Percentiles rank a stretch among this genome's conserved stretches.
Conservation (phyloP, 92 coral and sea anemone genomes). For the Porites lobata region DNA sequence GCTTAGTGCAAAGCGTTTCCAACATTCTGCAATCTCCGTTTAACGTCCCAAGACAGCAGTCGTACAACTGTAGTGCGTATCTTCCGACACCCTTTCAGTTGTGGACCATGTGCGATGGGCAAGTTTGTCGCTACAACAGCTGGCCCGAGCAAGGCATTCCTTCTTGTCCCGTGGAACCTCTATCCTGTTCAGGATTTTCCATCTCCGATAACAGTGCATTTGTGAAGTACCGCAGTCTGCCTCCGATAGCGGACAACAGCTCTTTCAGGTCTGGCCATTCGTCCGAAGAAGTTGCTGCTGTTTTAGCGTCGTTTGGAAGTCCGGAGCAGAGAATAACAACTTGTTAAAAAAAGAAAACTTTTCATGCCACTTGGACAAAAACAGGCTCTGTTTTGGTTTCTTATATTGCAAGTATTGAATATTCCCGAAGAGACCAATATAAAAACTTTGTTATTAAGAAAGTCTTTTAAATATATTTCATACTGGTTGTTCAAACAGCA, state of each 20-base stretch:
- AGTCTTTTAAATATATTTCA: no score
- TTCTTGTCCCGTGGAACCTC: constrained; percentile 18
- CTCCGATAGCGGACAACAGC: constrained; percentile 19
- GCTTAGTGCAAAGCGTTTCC: constrained; percentile 42
- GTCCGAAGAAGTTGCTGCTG: constrained; percentile 26
- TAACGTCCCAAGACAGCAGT: constrained; percentile 10
- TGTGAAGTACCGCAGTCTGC: constrained; percentile 19
- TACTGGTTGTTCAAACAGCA: no score
- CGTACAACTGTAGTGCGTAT: constrained; percentile 36
- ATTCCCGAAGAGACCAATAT: no score
- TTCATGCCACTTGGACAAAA: not conserved
- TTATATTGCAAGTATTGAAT: no score
- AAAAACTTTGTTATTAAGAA: no score
- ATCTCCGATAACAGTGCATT: constrained; percentile 48
- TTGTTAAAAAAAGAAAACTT: not conserved
- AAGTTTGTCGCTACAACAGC: constrained; percentile 36
- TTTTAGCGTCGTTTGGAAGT: constrained; percentile 52
- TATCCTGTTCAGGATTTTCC: constrained; percentile 22
- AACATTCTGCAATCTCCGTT: constrained; percentile 40
- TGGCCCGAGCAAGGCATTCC: constrained; percentile 29
- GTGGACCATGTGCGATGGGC: constrained; percentile 37
- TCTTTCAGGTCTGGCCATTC: constrained; percentile 28
- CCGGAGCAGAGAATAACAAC: constrained; percentile 17
- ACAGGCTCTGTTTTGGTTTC: not conserved
- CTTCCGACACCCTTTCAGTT: constrained; percentile 38